Conservation (phyloP, 2,888 invertebrate species). For the Microdon myrmicae region DNA sequence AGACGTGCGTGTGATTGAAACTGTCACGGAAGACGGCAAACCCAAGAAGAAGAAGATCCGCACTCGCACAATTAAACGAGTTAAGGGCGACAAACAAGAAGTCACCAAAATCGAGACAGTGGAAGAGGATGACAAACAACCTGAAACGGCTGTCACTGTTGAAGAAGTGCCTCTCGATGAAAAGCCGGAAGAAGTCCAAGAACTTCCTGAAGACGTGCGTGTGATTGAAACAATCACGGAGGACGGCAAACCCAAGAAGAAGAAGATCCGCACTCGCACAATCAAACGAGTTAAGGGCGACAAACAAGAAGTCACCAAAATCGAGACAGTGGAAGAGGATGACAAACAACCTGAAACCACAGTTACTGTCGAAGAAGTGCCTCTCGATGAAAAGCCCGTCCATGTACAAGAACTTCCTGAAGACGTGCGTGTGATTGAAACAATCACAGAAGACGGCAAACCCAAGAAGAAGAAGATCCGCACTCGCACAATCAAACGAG, state of each 20-base stretch:
- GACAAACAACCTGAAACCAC: too few relatives aligned
- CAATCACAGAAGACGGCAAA: conserved; percentile 4
- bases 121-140: conserved; percentile 61
- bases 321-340: too few relatives aligned
- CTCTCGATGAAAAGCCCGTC: too few relatives aligned
- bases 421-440: conserved; percentile 1
- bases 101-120: conserved; percentile 60
- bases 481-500: too few relatives aligned
- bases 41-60: conserved; percentile 59
- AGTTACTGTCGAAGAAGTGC: too few relatives aligned
- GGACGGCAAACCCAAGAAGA: conserved; percentile 54
- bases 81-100: conserved; percentile 57
- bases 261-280: conserved; percentile 56
- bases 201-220: conserved; percentile 60
- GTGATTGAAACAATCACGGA: conserved; percentile 60
- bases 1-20: conserved; percentile 55
- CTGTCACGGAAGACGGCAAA: conserved; percentile 57
- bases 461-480: conserved; percentile 4
- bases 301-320: too few relatives aligned
- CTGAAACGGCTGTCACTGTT: conserved; percentile 60
- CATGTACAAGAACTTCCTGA: conserved; percentile 13
- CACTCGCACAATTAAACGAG: conserved; percentile 61
- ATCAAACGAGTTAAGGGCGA: too few relatives aligned
- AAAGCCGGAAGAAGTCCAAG: conserved; percentile 57
- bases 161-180: conserved; percentile 58